Evolutionary conservation across 2,797 vertebrate genomes (phyloP), one percentile per base, ranked within the genome.

Genomic region (Xiphorhynchus erythropygius): DNA sequence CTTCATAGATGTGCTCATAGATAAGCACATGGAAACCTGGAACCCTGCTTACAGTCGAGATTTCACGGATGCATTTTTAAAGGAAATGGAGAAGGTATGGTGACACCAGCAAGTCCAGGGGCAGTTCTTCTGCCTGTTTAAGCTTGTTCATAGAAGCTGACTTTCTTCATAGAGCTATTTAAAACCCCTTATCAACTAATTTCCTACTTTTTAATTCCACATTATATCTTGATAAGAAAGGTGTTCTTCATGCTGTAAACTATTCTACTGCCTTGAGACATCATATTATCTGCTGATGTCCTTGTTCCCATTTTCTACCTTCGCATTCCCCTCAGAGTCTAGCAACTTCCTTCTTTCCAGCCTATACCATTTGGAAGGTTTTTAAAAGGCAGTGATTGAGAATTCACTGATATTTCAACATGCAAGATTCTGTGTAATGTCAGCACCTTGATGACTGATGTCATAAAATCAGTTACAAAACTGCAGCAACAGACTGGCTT

Each of bases 11-110:
- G 53, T 59, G 23, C 62, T 96, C 57, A 15, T 97, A 69, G 25
- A 94, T 4, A 84, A 95, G 39, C 97, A 97, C 27, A 78, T 18
- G 24, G 37, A 93, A 60, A 95, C 89, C 33, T 71, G 94, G 91
- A 59, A 94, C 44, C 93, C 81, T 65, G 84, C 55, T 60, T 13
- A 88, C 30, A 37, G 14, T 52, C 83, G 52, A 87, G 97, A 97
- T 30, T 86, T 95, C 71, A 94, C 76, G 0, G 96, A 98, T 49
- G 97, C 57, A 0, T 98, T 97, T 89, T 85, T 98, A 46, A 95
- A 84, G 47, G 97, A 96, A 93, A 93, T 96, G 56, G 33, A 97
- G 69, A 97, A 97, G 97, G 97, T 97, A 95, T 18, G 42, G 5
- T 62, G 25, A 33, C 11, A 47, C n/a, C n/a, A 60, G 33, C 50